Conservation (phyloP, 2,888 invertebrate species). For the Acrobasis consociella region DNA sequence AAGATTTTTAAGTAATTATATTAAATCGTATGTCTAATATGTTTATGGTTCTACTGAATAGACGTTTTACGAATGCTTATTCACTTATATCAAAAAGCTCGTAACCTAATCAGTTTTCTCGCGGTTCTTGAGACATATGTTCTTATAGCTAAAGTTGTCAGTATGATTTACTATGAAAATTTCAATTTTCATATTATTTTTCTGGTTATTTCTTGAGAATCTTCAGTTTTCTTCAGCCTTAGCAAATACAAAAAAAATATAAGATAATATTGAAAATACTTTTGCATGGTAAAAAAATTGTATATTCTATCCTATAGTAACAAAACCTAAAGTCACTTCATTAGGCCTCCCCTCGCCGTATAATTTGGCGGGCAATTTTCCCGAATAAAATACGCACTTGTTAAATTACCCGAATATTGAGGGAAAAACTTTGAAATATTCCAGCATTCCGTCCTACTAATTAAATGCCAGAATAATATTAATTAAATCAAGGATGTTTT, state of each 20-base stretch:
- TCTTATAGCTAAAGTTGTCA: too few relatives aligned
- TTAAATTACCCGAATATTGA: constrained; percentile 8
- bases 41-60: too few relatives aligned
- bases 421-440: constrained; percentile 3
- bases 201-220: too few relatives aligned
- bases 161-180: too few relatives aligned
- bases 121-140: too few relatives aligned
- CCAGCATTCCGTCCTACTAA: constrained; percentile 1
- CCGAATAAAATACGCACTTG: not conserved
- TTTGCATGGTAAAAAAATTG: not conserved
- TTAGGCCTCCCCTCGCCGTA: not conserved
- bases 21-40: too few relatives aligned
- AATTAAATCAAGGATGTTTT: constrained; percentile 7
- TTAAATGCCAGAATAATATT: constrained; percentile 10
- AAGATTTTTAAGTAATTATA: too few relatives aligned
- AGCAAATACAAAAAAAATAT: not conserved
- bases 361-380: constrained; percentile 3
- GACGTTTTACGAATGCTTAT: too few relatives aligned
- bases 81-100: too few relatives aligned
- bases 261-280: not conserved
- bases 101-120: too few relatives aligned
- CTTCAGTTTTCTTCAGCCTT: too few relatives aligned
- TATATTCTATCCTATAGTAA: not conserved
- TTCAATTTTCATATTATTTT: too few relatives aligned
- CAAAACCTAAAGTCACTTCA: not conserved